A percentile compares a stretch with the other conserved stretches of the same genome.
Conservation (phyloP, 2,888 invertebrate species). For the Saturnia pavonia region DNA sequence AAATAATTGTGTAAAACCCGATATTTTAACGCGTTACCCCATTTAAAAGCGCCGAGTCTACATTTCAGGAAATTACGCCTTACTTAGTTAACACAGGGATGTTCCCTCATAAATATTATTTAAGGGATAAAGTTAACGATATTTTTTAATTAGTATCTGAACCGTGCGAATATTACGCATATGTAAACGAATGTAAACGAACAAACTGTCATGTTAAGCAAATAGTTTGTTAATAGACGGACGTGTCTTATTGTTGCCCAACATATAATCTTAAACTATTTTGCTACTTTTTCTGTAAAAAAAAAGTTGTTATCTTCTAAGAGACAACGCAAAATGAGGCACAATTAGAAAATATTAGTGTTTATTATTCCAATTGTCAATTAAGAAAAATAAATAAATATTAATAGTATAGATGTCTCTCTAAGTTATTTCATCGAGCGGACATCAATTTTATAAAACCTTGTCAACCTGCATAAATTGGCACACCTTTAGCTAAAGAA, state of each 20-base stretch:
- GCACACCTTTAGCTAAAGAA: constrained; percentile 24
- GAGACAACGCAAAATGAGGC: no score
- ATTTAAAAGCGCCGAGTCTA: neutral
- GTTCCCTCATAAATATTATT: neutral
- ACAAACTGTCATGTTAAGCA: no score
- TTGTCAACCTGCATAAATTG: constrained; percentile 27
- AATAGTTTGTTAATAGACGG: no score
- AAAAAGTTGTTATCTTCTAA: no score
- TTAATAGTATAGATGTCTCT: neutral
- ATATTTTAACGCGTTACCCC: neutral
- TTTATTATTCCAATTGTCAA: neutral
- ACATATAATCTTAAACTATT: no score
- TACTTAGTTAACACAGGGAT: neutral
- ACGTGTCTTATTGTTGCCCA: no score
- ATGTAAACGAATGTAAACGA: no score
- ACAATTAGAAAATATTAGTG: no score
- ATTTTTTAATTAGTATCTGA: neutral
- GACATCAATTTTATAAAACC: constrained; percentile 27
- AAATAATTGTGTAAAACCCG: neutral
- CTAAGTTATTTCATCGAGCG: neutral
- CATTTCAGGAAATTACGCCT: neutral
- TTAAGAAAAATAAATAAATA: no score
- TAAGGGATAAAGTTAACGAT: no score
- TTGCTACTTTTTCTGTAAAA: no score
- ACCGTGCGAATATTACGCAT: no score